phyloP scores from a whole-genome alignment of 2,113 vertebrate species.

The Mola mola region DNA sequence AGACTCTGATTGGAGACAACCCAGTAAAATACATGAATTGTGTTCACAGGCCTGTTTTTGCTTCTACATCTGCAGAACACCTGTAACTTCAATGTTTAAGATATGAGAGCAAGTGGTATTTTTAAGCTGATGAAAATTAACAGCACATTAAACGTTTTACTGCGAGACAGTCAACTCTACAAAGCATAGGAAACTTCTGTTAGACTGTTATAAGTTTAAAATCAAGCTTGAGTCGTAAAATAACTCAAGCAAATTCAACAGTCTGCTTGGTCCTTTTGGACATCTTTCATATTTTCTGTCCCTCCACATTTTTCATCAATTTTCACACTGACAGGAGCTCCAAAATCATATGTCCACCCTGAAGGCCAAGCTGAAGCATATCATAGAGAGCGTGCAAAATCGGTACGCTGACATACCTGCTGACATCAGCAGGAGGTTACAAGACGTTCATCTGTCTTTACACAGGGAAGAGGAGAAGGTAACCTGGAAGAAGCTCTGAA shows the following conservation, averaged over 20 bases:
- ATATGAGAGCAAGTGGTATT: too few species aligned
- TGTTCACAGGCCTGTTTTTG: too few species aligned
- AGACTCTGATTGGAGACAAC: too few species aligned
- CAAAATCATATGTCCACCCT: constrained; percentile 75
- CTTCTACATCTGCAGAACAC: too few species aligned
- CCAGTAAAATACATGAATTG: too few species aligned
- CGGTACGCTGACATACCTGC: constrained; percentile 82
- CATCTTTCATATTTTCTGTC: background rate
- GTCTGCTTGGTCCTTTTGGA: too few species aligned
- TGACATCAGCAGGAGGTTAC: constrained; percentile 79
- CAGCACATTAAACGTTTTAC: too few species aligned
- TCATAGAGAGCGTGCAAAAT: constrained; percentile 79
- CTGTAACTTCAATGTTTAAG: too few species aligned
- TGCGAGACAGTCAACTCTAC: too few species aligned
- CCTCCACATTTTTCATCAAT: background rate
- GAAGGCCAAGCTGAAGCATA: constrained; percentile 77
- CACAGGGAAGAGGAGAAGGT: constrained; percentile 88
- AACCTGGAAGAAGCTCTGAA: constrained; percentile 19
- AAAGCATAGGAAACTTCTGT: too few species aligned
- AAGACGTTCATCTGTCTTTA: constrained; percentile 80
- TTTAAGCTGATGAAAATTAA: too few species aligned
- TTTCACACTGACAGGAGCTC: constrained; percentile 79
- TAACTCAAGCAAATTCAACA: background rate
- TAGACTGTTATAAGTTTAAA: background rate
- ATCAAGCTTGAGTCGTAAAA: background rate